A percentile compares a stretch with the other conserved stretches of the same genome.
Evolutionary conservation across 2,113 vertebrate species (phyloP).

Genomic region (Channa argus): DNA sequence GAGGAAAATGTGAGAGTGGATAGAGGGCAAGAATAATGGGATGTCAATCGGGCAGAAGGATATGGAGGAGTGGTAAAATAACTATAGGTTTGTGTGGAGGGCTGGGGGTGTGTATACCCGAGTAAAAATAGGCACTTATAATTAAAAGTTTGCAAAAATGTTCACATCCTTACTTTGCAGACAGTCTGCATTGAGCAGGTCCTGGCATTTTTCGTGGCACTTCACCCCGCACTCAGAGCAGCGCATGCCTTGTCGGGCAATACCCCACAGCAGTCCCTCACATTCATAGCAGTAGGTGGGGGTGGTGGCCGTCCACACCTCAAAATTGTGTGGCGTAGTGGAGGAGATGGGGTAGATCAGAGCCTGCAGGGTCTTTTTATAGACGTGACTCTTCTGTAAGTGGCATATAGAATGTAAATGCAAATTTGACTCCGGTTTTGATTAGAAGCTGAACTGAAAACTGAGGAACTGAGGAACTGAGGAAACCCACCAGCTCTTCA

Average conservation of each 20-base stretch:
- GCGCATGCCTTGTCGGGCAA: constrained; percentile 98
- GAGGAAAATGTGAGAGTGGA: constrained; percentile 65
- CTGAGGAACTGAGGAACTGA: background rate
- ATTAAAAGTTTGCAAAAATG: constrained; percentile 18
- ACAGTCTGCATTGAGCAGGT: constrained; percentile 97
- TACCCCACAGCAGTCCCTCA: constrained; percentile 98
- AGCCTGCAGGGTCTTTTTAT: constrained; percentile 99
- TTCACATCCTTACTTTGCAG: constrained; percentile 89
- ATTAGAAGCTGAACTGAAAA: constrained; percentile 13
- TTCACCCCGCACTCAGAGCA: constrained; percentile 97
- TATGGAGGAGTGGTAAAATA: constrained; percentile 56
- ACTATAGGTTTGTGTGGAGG: constrained; percentile 38
- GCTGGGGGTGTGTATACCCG: background rate
- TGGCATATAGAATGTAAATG: background rate
- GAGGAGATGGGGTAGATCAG: constrained; percentile 99
- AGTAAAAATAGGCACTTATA: constrained; percentile 5
- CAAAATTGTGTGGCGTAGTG: constrained; percentile 98
- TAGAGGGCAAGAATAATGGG: constrained; percentile 73
- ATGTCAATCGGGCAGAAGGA: constrained; percentile 65
- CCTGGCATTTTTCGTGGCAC: constrained; percentile 98
- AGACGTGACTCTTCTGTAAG: constrained; percentile 96
- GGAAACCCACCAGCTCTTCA: constrained; percentile 92
- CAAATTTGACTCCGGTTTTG: background rate
- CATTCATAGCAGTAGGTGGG: constrained; percentile 99
- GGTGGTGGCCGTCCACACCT: constrained; percentile 99